These are phyloP conservation scores for Choristoneura fumiferana DNA, from an alignment of 1,140 invertebrate species.

Conservation along the genomic window DNA sequence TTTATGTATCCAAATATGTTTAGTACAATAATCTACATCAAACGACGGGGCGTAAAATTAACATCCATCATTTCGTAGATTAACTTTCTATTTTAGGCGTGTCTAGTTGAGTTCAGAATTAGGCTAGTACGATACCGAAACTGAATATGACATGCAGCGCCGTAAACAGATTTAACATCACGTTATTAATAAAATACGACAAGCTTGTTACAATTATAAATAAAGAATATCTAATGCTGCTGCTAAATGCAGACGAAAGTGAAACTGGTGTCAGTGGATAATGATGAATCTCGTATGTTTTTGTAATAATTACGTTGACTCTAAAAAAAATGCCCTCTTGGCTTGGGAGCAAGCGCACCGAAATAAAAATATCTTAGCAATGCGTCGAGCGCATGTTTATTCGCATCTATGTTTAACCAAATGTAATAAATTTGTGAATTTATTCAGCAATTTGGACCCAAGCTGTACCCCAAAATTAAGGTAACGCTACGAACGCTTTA, in stretches of 20 bases:
- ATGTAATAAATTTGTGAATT: neutral
- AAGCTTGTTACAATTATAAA: no score
- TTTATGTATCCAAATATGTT: no score
- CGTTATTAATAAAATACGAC: no score
- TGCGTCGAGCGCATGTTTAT: neutral
- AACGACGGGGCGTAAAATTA: neutral
- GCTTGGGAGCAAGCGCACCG: neutral
- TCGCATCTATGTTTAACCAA: neutral
- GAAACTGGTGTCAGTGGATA: no score
- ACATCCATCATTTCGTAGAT: conserved; percentile 12
- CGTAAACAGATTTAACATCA: no score
- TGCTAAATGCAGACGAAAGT: no score
- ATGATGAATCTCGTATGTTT: no score
- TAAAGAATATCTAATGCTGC: no score
- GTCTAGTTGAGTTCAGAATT: neutral
- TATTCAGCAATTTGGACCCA: conserved; percentile 1
- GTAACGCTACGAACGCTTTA: no score
- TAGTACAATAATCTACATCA: neutral
- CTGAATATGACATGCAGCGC: no score
- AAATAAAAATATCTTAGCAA: conserved; percentile 15
- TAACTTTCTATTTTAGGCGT: conserved; percentile 6
- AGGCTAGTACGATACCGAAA: neutral
- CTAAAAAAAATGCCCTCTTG: neutral
- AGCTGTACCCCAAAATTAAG: neutral
- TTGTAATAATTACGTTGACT: no score